Conservation (phyloP, 2,113 vertebrate genomes). For the Empidonax traillii region DNA sequence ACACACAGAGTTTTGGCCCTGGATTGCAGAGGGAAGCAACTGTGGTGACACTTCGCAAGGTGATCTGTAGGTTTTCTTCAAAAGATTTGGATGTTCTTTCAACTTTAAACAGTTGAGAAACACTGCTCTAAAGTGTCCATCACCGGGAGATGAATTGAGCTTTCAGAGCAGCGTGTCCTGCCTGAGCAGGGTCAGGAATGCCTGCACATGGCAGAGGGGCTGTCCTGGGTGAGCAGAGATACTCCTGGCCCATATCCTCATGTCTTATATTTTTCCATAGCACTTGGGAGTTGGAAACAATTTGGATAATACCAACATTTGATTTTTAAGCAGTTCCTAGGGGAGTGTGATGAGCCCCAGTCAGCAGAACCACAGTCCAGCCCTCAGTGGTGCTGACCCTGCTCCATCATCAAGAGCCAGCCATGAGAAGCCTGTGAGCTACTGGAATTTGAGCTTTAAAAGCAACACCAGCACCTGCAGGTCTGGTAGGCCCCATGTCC, state of each 20-base stretch:
- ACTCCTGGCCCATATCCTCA: neutral
- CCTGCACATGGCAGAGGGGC: rapidly evolving
- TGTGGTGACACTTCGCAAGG: constrained; percentile 7
- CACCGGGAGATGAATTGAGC: neutral
- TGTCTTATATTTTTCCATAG: neutral
- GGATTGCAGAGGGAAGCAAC: neutral
- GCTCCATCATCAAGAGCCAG: rapidly evolving
- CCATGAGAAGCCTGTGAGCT: neutral
- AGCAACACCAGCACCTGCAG: neutral
- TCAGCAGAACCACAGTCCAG: rapidly evolving
- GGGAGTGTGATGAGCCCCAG: rapidly evolving
- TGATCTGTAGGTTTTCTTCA: constrained; percentile 50
- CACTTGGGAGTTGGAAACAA: neutral
- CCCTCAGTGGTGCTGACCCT: rapidly evolving
- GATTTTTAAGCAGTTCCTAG: neutral
- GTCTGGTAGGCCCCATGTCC: neutral
- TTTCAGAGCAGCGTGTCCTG: neutral
- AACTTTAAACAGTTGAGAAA: constrained; percentile 2
- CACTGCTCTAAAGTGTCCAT: constrained; percentile 36
- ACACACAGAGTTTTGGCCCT: neutral
- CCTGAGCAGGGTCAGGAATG: neutral
- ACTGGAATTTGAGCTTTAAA: neutral
- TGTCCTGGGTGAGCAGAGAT: neutral
- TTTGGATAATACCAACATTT: rapidly evolving
- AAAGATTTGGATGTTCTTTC: constrained; percentile 36